phyloP scores from a whole-genome alignment of 2,113 vertebrate species.

The Echinops telfairi region DNA sequence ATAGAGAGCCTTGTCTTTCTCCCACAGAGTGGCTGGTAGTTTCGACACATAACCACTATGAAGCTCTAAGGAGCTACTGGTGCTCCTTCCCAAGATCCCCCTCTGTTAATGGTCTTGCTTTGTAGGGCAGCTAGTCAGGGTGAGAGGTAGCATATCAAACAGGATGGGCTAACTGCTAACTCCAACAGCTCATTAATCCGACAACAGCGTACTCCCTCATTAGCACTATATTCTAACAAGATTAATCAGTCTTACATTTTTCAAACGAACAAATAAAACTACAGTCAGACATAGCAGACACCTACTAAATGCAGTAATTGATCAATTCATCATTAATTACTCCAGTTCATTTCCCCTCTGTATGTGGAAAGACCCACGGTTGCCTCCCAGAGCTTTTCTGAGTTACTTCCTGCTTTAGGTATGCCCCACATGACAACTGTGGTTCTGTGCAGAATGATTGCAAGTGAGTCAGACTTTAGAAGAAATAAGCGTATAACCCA shows the following conservation, averaged over 20 bases:
- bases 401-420: slow-evolving; percentile 41
- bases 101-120: background rate
- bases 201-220: background rate
- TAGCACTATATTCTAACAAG: background rate
- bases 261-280: background rate
- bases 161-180: background rate
- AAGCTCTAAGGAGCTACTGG: no score
- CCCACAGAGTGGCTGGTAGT: no score
- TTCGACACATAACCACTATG: no score
- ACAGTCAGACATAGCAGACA: background rate
- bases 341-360: slow-evolving; percentile 14
- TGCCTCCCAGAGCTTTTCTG: slow-evolving; percentile 17
- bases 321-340: background rate
- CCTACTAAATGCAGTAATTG: background rate
- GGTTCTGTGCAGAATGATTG: slow-evolving; percentile 22
- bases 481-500: background rate
- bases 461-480: slow-evolving; percentile 38
- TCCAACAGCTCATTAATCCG: background rate
- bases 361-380: slow-evolving; percentile 3
- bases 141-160: background rate
- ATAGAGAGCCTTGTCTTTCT: no score
- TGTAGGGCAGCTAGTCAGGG: background rate
- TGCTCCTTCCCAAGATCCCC: background rate
- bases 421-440: background rate
- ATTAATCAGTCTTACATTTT: background rate